Evolutionary conservation across 2,888 invertebrate species (phyloP), one percentile per base, ranked within the genome.

Genomic region (Venustoraphidia nigricollis): DNA sequence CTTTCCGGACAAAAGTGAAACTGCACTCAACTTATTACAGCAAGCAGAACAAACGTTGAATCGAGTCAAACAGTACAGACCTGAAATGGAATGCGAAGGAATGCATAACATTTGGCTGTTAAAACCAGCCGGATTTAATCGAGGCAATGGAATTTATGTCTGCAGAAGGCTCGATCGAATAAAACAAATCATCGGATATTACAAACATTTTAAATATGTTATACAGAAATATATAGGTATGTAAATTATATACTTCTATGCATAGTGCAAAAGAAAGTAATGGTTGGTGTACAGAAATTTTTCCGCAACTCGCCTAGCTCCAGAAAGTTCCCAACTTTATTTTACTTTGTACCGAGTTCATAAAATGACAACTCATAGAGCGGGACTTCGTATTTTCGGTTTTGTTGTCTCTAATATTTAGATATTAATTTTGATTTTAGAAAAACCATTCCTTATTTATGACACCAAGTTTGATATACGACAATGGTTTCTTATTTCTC

Each of bases 391-490:
- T 27, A 27, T 27, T 27, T 27, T 27, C 27, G 27, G 27, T 27
- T 27, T 27, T 27, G 27, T 27, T 27, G 27, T 27, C 5, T 27
- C 27, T 27, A 6, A 27, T 27, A 27, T 27, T 27, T 27, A 27
- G 27, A 27, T 27, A 17, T 17, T 17, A 17, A 17, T 27, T 6
- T 27, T 27, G 27, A 6, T 27, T 69, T 46, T 71, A 87, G 90
- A 91, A 69, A 76, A 82, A 47, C 90, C 90, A 0, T 68, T 90
- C 46, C 75, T 88, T 43, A 78, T 90, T 53, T 81, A 88, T 66
- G 76, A 82, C 57, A 88, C 88, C 2, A 91, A 91, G 67, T 90
- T 90, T 61, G 90, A 91, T 65, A 89, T 91, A 56, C 75, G 90
- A 3, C 90, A 90, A 65, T 91, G 90, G 90, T 90, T 91, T 66